Base-by-base conservation (phyloP, 2,113 vertebrate genomes). In the Stegastes partitus region DNA sequence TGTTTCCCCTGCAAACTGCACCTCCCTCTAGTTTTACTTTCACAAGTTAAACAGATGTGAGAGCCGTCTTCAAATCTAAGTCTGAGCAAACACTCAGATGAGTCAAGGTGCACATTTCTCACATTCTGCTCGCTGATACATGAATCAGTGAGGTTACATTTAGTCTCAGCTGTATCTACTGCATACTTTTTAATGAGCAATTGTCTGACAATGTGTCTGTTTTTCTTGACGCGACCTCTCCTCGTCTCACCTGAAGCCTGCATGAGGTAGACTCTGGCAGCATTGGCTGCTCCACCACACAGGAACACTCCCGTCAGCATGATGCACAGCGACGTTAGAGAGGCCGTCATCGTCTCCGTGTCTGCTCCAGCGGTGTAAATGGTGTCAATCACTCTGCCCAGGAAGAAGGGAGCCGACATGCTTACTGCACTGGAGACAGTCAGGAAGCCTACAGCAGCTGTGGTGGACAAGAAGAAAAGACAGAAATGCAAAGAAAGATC, bases 351-450 rank as follows among this genome's bases (percentile, higher is more conserved):
- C 6, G 97, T 95, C 47, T 90, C 93, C 0, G 87, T 11, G 28
- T 91, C 93, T 0, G 91, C 16, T 19, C 95, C 90, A 84, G 93
- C 90, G 18, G 94, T 92, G 82, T 98, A 98, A 86, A 99, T 97
- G 56, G 96, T 92, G 50, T 99, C 98, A 1, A 99, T 99, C 71
- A 99, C 96, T 93, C 90, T 96, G 22, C 98, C 98, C 92, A 99
- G 89, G 88, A 98, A 95, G 89, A 97, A 99, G 1, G 98, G 98
- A 1, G 97, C 97, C 0, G 98, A 99, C 98, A 99, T 99, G 15
- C 97, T 98, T 68, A 99, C 96, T 26, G 96, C 93, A 66, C 98
- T 99, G 92, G 98, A 98, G 78, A 98, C 85, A 0, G 96, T 88
- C 23, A 99, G 93, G 92, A 99, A 98, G 22, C 98, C 95, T n/a